A percentile compares a stretch with the other conserved stretches of the same genome.
These are phyloP conservation scores for Caenorhabditis drosophilae DNA, from an alignment of 2,888 invertebrate genomes.

Conservation along the genomic window DNA sequence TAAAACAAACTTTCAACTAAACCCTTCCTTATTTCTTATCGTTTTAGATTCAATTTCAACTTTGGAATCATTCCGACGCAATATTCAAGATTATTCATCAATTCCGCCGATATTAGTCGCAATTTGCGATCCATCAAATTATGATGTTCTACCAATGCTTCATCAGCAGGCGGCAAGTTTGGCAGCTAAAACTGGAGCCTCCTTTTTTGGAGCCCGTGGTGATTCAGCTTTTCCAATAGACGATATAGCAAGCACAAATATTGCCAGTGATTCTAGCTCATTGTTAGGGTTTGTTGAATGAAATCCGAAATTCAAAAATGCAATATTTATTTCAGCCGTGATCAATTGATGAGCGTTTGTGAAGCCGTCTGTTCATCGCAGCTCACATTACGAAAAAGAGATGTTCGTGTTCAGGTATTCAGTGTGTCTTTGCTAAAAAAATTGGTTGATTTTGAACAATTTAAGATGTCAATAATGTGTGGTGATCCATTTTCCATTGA, in stretches of 20 bases:
- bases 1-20: no score
- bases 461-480: slow-evolving; percentile 53
- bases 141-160: slow-evolving; percentile 35
- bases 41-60: not conserved
- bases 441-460: no score
- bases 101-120: slow-evolving; percentile 35
- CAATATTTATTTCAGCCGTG: slow-evolving; percentile 24
- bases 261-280: slow-evolving; percentile 7
- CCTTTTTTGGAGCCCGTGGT: slow-evolving; percentile 5
- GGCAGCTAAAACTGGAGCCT: slow-evolving; percentile 5
- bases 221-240: slow-evolving; percentile 3
- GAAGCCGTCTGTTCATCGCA: slow-evolving; percentile 49
- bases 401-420: slow-evolving; percentile 48
- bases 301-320: not conserved
- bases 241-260: slow-evolving; percentile 3
- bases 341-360: slow-evolving; percentile 45
- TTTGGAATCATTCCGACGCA: slow-evolving; percentile 3
- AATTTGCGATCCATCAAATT: slow-evolving; percentile 41
- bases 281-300: slow-evolving; percentile 10
- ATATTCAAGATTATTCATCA: slow-evolving; percentile 7
- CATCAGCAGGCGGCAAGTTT: slow-evolving; percentile 24
- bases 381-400: slow-evolving; percentile 19
- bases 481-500: slow-evolving; percentile 46
- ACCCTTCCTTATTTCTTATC: no score
- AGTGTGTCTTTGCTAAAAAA: no score